Evolutionary conservation across 2,113 vertebrate genomes (phyloP).

Genomic region (Empidonax alnorum): DNA sequence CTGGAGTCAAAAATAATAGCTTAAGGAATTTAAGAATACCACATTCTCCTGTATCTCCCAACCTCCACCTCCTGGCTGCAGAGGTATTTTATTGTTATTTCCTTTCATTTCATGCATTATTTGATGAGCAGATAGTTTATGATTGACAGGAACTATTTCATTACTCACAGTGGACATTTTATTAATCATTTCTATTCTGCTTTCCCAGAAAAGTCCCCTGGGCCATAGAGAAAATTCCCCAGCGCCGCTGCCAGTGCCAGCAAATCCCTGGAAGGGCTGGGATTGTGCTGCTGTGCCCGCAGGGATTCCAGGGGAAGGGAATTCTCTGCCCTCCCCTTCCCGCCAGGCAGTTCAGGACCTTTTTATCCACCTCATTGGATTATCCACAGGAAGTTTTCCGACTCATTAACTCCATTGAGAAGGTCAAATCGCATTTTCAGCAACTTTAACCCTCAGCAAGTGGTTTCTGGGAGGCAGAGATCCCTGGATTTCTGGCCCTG

Average conservation of each 20-base stretch:
- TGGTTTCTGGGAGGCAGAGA: not conserved
- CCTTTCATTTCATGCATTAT: too few species aligned
- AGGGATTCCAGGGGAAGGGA: slow-evolving; percentile 5
- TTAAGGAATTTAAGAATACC: too few species aligned
- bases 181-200: not conserved
- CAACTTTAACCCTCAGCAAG: slow-evolving; percentile 6
- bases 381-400: slow-evolving; percentile 56
- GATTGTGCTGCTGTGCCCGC: not conserved
- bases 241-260: not conserved
- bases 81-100: not conserved
- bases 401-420: slow-evolving; percentile 65
- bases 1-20: not conserved
- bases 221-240: not conserved
- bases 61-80: not conserved
- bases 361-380: slow-evolving; percentile 70
- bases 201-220: not conserved
- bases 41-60: not conserved
- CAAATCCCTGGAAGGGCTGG: not conserved
- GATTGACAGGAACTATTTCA: not conserved
- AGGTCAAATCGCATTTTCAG: slow-evolving; percentile 57
- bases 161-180: not conserved
- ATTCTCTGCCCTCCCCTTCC: slow-evolving; percentile 28
- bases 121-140: too few species aligned
- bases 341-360: slow-evolving; percentile 65
- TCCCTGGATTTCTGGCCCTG: not conserved